Conservation (phyloP, 2,797 vertebrate species). For the Onychomys torridus region DNA sequence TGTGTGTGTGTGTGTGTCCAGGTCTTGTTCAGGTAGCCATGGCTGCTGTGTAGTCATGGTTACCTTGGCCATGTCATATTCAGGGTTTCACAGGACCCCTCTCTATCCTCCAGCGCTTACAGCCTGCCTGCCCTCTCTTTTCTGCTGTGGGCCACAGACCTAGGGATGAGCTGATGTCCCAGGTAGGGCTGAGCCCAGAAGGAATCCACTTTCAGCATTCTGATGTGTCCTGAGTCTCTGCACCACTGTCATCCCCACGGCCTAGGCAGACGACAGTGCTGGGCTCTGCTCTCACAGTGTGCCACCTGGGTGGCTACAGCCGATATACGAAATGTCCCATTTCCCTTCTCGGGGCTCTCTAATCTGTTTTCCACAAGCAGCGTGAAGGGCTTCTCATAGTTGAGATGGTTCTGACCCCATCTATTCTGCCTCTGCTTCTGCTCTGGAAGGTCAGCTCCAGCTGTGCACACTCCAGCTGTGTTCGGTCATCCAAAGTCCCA, state of each 20-base stretch:
- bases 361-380: not conserved
- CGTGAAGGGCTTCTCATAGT: not conserved
- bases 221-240: not conserved
- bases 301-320: not conserved
- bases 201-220: not conserved
- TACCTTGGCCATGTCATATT: not conserved
- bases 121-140: not conserved
- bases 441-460: not conserved
- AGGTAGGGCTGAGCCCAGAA: not conserved
- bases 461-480: not conserved
- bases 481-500: not conserved
- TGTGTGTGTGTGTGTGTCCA: rapidly evolving
- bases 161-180: not conserved
- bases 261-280: not conserved
- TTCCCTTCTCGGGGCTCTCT: not conserved
- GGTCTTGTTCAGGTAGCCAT: not conserved
- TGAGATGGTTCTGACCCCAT: not conserved
- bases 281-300: not conserved
- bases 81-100: not conserved
- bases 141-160: not conserved
- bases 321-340: not conserved
- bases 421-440: not conserved
- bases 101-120: not conserved
- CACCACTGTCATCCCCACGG: too few species aligned
- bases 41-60: not conserved